A percentile compares a stretch with the other conserved stretches of the same genome.
These are phyloP conservation scores for Helostoma temminkii DNA, from an alignment of 2,797 vertebrate genomes.

Conservation along the genomic window DNA sequence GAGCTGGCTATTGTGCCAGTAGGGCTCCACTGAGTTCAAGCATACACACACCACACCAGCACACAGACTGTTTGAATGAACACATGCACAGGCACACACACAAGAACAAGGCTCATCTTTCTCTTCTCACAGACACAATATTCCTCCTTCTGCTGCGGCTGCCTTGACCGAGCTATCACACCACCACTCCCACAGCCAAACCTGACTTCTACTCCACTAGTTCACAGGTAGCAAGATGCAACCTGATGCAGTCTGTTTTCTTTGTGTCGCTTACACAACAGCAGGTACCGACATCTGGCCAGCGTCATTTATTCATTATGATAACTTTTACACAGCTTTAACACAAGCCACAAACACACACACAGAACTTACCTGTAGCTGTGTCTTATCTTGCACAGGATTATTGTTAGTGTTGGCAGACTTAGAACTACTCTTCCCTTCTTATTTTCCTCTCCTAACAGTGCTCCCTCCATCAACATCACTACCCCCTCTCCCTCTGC, in stretches of 20 bases:
- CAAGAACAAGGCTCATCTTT: conserved; percentile 44
- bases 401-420: neutral
- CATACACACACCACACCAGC: conserved; percentile 3
- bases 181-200: neutral
- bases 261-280: conserved; percentile 14
- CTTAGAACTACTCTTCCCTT: neutral
- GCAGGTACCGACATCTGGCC: conserved; percentile 31
- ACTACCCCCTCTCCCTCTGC: conserved; percentile 1
- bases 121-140: conserved; percentile 21
- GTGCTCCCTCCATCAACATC: neutral
- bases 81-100: conserved; percentile 22
- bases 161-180: neutral
- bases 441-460: conserved; percentile 15
- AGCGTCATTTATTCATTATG: conserved; percentile 28
- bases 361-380: conserved; percentile 31
- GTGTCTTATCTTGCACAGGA: conserved; percentile 9
- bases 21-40: conserved; percentile 21
- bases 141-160: neutral
- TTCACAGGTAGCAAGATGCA: neutral
- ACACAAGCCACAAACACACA: neutral
- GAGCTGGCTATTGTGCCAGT: conserved; percentile 59
- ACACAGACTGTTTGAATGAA: conserved; percentile 17
- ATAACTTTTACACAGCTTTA: neutral
- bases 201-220: neutral
- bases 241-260: neutral